These are phyloP conservation scores for Elymnias hypermnestra DNA, from an alignment of 1,140 invertebrate species.

Conservation along the genomic window DNA sequence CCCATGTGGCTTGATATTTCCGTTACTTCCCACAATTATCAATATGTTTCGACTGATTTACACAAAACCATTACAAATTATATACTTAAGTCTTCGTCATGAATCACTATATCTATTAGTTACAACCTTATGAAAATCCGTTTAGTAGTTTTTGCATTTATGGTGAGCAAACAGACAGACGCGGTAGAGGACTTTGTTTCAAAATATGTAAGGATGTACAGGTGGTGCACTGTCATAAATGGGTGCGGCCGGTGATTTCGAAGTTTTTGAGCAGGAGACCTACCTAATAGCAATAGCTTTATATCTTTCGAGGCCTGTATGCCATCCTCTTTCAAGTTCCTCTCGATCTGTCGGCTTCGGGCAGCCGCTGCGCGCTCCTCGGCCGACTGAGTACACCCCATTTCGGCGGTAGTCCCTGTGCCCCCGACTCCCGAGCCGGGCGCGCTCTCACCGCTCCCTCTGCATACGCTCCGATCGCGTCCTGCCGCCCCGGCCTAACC, in stretches of 20 bases:
- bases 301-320: slow-evolving; percentile 99
- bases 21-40: too few relatives aligned
- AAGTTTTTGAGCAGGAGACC: slow-evolving; percentile 32
- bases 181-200: too few relatives aligned
- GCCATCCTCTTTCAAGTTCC: slow-evolving; percentile 98
- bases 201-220: too few relatives aligned
- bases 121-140: too few relatives aligned
- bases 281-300: slow-evolving; percentile 97
- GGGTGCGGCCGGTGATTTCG: slow-evolving; percentile 52
- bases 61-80: too few relatives aligned
- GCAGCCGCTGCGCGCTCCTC: slow-evolving; percentile 97
- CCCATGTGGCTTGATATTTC: too few relatives aligned
- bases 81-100: too few relatives aligned
- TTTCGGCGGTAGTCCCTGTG: slow-evolving; percentile 75
- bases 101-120: too few relatives aligned
- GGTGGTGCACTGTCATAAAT: too few relatives aligned
- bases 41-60: too few relatives aligned
- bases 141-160: too few relatives aligned
- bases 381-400: slow-evolving; percentile 99
- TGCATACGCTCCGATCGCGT: slow-evolving; percentile 66
- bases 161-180: too few relatives aligned
- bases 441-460: slow-evolving; percentile 71
- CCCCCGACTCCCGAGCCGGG: slow-evolving; percentile 67
- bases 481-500: slow-evolving; percentile 61
- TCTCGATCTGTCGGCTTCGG: slow-evolving; percentile 97